Conservation (phyloP, 2,888 invertebrate genomes). For the Crocallis elinguaria region DNA sequence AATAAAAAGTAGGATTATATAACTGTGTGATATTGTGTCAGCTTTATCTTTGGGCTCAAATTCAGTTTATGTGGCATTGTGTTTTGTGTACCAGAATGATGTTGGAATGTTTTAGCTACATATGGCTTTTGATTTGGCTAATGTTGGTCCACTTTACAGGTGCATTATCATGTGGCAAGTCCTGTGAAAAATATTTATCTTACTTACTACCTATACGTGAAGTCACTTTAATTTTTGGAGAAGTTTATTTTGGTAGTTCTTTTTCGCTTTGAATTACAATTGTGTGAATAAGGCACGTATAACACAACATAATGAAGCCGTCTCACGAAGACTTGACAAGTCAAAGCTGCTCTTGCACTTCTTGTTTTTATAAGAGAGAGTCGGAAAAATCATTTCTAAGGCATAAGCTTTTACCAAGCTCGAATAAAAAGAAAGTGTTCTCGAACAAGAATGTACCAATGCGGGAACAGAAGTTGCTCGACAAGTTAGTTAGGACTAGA, state of each 20-base stretch:
- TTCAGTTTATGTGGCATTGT: no score
- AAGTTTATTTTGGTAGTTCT: not conserved
- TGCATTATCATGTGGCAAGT: conserved; percentile 35
- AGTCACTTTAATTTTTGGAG: conserved; percentile 5
- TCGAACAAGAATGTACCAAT: conserved; percentile 55
- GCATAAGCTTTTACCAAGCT: conserved; percentile 44
- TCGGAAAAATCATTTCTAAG: conserved; percentile 49
- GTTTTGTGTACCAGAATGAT: not conserved
- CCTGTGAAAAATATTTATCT: conserved; percentile 35
- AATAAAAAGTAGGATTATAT: no score
- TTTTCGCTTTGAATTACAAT: conserved; percentile 29
- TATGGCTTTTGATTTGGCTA: not conserved
- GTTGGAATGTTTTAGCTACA: not conserved
- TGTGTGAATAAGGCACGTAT: conserved; percentile 14
- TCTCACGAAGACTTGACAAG: conserved; percentile 36
- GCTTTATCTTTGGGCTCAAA: no score
- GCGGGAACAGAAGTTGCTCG: conserved; percentile 57
- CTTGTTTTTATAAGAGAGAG: conserved; percentile 51
- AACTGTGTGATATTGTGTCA: no score
- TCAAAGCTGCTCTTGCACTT: conserved; percentile 55
- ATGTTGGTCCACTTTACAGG: conserved; percentile 30
- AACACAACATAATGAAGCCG: conserved; percentile 41
- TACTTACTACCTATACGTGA: conserved; percentile 23
- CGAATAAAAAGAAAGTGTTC: conserved; percentile 55
- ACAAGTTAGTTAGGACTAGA: conserved; percentile 59